Percentiles rank a stretch among this genome's conserved stretches.
Evolutionary conservation across 2,888 invertebrate genomes (phyloP).

Genomic region (Sphaerophoria taeniata): DNA sequence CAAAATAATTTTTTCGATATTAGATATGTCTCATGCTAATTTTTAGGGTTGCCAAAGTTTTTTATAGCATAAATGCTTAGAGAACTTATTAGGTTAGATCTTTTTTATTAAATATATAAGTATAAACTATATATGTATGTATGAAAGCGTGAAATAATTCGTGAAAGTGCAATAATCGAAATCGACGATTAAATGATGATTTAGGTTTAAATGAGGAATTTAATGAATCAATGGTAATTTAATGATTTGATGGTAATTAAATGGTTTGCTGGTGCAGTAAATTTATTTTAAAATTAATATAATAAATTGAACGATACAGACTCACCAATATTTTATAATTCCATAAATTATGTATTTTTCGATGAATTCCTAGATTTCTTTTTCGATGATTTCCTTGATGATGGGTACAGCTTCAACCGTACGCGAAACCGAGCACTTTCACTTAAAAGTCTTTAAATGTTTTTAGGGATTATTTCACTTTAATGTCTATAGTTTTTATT

Average conservation of each 20-base stretch:
- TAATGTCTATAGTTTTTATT: constrained; percentile 6
- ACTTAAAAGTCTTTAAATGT: neutral
- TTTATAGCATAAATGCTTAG: neutral
- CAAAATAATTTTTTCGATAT: neutral
- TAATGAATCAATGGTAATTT: too few species aligned
- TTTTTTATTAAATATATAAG: neutral
- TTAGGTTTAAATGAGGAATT: constrained; percentile 10
- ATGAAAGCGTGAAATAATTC: constrained; percentile 4
- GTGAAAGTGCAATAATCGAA: constrained; percentile 13
- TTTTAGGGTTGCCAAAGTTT: neutral
- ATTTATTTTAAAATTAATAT: constrained; percentile 2
- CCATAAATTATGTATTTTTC: neutral
- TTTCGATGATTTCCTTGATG: too few species aligned
- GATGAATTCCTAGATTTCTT: too few species aligned
- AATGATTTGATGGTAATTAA: too few species aligned
- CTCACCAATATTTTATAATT: constrained; percentile 7
- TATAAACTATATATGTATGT: constrained; percentile 2
- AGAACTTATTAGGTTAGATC: neutral
- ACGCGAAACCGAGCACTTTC: constrained; percentile 16
- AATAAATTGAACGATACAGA: constrained; percentile 18
- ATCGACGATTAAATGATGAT: constrained; percentile 12
- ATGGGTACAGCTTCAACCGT: constrained; percentile 10
- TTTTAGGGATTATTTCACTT: constrained; percentile 13
- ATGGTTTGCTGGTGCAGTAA: neutral
- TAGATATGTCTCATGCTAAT: neutral